A percentile compares a stretch with the other conserved stretches of the same genome.
Conservation (phyloP, 2,797 vertebrate species). For the Sylvia borin region DNA sequence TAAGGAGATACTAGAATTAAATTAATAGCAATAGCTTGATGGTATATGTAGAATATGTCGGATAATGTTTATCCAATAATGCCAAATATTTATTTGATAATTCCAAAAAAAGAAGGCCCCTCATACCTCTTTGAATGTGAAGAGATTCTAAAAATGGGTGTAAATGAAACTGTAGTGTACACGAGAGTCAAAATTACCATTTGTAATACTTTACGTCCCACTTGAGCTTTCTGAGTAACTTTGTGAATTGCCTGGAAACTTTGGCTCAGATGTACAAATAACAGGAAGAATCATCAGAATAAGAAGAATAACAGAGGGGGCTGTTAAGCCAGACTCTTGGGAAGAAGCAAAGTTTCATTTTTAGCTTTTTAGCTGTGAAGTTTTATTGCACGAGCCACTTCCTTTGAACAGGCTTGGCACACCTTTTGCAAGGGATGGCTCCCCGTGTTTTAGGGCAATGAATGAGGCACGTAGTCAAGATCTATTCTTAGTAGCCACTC, state of each 20-base stretch:
- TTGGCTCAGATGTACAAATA: slow-evolving; percentile 31
- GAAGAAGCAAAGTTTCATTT: slow-evolving; percentile 20
- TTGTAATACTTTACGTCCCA: neutral
- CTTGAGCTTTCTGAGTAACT: neutral
- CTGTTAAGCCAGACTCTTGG: neutral
- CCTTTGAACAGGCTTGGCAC: neutral
- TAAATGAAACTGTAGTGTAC: neutral
- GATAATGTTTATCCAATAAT: neutral
- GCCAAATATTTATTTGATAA: too few species aligned
- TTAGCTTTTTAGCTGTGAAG: slow-evolving; percentile 17
- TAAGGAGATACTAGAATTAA: neutral
- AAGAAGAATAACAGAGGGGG: slow-evolving; percentile 16
- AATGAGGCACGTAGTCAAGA: neutral
- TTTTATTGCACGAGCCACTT: neutral
- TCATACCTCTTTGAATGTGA: neutral
- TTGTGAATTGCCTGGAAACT: slow-evolving; percentile 22
- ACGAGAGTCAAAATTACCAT: neutral
- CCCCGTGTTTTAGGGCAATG: neutral
- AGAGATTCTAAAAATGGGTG: neutral
- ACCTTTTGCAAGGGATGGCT: neutral
- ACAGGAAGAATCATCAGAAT: slow-evolving; percentile 34
- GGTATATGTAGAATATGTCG: neutral
- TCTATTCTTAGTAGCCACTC: neutral
- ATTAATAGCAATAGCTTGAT: neutral
- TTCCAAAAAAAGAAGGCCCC: neutral